These are phyloP conservation scores for Nylanderia fulva DNA, from an alignment of 1,140 invertebrate genomes.

Conservation along the genomic window DNA sequence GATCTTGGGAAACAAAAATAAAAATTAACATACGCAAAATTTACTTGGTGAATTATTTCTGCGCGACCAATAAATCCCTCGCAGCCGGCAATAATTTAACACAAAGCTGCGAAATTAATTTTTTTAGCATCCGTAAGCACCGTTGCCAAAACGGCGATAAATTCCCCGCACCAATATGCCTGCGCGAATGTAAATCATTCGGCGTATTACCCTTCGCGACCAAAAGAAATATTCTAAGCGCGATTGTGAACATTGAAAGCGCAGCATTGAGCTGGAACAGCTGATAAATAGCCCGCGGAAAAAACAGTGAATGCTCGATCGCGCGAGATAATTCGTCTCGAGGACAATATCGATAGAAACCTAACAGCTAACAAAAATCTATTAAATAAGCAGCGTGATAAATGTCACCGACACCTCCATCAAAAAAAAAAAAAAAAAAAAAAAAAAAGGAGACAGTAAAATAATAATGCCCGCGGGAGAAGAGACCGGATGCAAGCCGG, in stretches of 20 bases:
- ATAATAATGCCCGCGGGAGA: slow-evolving; percentile 74
- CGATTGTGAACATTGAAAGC: slow-evolving; percentile 54
- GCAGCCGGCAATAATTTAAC: slow-evolving; percentile 60
- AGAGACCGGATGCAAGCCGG: slow-evolving; percentile 34
- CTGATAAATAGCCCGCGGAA: slow-evolving; percentile 53
- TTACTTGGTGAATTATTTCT: slow-evolving; percentile 46
- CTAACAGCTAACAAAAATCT: too few relatives aligned
- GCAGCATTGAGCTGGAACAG: background rate
- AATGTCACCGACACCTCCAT: slow-evolving; percentile 48
- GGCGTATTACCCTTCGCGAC: slow-evolving; percentile 54
- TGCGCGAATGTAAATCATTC: slow-evolving; percentile 65
- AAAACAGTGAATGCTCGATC: background rate
- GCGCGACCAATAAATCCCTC: slow-evolving; percentile 39
- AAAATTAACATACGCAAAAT: background rate
- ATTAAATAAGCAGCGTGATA: slow-evolving; percentile 60
- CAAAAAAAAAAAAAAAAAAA: too few relatives aligned
- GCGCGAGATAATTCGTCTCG: background rate
- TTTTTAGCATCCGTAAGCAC: slow-evolving; percentile 49
- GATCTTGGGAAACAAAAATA: background rate
- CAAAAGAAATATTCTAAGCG: slow-evolving; percentile 34
- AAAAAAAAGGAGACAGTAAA: too few relatives aligned
- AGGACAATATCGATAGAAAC: background rate
- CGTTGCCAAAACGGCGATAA: slow-evolving; percentile 63
- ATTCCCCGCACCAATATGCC: slow-evolving; percentile 59
- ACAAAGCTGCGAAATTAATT: slow-evolving; percentile 63